Conservation (phyloP, 2,113 vertebrate genomes). For the Trochalopteron elliotii region DNA sequence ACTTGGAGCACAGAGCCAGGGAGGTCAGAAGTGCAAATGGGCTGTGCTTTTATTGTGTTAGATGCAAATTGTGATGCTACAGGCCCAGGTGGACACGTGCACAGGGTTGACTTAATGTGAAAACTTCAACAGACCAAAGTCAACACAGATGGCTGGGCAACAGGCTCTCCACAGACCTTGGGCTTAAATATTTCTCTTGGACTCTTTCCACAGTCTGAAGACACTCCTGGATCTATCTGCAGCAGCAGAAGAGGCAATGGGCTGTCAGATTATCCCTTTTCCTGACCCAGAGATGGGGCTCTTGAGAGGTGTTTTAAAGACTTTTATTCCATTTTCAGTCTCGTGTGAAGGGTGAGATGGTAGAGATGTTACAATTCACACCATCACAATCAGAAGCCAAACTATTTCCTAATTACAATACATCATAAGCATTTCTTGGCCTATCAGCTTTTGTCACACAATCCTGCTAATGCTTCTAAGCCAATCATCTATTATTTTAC, state of each 20-base stretch:
- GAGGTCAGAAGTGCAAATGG: background rate
- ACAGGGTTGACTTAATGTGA: fast-evolving
- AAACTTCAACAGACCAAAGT: background rate
- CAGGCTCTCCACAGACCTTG: background rate
- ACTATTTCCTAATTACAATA: background rate
- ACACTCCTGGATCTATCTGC: background rate
- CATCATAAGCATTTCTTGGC: background rate
- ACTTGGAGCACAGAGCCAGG: background rate
- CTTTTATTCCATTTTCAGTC: background rate
- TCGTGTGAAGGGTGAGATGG: background rate
- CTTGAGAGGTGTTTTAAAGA: background rate
- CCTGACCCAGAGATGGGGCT: background rate
- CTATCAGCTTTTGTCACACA: background rate
- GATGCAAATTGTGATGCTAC: background rate
- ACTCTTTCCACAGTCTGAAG: background rate
- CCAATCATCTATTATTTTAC: background rate
- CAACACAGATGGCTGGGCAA: background rate
- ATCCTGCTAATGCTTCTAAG: background rate
- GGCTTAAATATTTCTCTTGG: background rate
- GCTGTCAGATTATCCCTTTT: background rate
- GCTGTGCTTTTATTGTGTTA: no score
- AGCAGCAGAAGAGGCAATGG: background rate
- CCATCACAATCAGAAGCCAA: background rate
- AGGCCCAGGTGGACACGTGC: fast-evolving
- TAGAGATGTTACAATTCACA: background rate